Percentiles rank a stretch among this genome's conserved stretches.
These are phyloP conservation scores for Bovichtus diacanthus DNA, from an alignment of 2,797 vertebrate species.

Conservation along the genomic window DNA sequence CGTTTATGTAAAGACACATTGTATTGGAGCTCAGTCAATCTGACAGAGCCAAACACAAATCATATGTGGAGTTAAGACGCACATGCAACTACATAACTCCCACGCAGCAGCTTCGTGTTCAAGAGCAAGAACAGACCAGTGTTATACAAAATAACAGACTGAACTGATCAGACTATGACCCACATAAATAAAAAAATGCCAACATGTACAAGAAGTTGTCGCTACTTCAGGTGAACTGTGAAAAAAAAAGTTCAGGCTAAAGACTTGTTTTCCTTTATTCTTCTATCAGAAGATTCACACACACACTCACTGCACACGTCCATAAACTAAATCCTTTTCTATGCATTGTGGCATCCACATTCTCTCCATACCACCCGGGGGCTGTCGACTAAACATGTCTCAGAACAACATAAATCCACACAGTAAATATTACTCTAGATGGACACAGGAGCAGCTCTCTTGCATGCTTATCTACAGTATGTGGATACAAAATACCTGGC, in stretches of 20 bases:
- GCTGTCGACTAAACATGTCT: background rate
- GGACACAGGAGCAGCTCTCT: background rate
- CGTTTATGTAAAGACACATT: conserved; percentile 49
- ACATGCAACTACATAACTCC: conserved; percentile 54
- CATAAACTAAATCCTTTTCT: conserved; percentile 26
- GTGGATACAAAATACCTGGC: conserved; percentile 2
- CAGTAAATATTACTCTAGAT: conserved; percentile 39
- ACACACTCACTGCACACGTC: background rate
- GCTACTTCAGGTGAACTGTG: conserved; percentile 28
- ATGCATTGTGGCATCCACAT: conserved; percentile 10
- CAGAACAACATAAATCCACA: conserved; percentile 12
- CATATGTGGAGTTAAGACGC: conserved; percentile 40
- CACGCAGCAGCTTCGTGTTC: conserved; percentile 66
- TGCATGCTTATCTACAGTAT: background rate
- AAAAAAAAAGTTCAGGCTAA: conserved; percentile 8
- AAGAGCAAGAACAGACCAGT: conserved; percentile 51
- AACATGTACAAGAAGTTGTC: background rate
- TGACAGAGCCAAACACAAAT: conserved; percentile 47
- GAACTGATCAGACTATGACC: conserved; percentile 38
- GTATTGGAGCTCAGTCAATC: conserved; percentile 44
- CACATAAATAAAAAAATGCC: conserved; percentile 18
- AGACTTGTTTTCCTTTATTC: background rate
- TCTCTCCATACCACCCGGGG: conserved; percentile 6
- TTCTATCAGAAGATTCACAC: background rate
- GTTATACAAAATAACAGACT: conserved; percentile 58